Conservation (phyloP, 2,888 invertebrate genomes). For the Hirtodrosophila cameraria region DNA sequence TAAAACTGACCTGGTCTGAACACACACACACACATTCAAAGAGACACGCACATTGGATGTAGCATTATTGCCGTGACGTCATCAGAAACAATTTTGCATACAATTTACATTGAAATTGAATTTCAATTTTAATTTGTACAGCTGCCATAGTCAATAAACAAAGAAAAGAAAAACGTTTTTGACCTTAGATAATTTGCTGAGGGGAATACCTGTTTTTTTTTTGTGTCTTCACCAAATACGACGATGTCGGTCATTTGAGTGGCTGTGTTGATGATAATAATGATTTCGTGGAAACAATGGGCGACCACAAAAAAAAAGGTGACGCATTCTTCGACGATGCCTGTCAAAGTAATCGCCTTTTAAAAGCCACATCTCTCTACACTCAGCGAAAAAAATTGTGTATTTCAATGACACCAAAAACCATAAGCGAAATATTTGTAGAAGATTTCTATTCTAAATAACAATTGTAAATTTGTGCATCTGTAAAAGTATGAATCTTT, state of each 20-base stretch:
- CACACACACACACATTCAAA: slow-evolving; percentile 5
- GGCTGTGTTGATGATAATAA: slow-evolving; percentile 27
- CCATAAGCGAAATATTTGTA: no score
- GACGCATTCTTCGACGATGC: slow-evolving; percentile 35
- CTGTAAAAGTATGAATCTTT: no score
- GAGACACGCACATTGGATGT: background rate
- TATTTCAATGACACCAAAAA: no score
- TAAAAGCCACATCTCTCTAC: slow-evolving; percentile 13
- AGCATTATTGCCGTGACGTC: slow-evolving; percentile 24
- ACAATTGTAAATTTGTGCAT: no score
- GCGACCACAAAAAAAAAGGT: slow-evolving; percentile 17
- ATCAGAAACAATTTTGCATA: slow-evolving; percentile 16
- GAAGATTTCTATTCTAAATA: no score
- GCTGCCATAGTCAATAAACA: background rate
- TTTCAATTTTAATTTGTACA: slow-evolving; percentile 7
- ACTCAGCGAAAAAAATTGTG: slow-evolving; percentile 13
- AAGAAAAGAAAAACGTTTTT: background rate
- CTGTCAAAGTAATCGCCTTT: slow-evolving; percentile 13
- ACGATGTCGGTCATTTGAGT: slow-evolving; percentile 5
- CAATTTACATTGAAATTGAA: slow-evolving; percentile 31
- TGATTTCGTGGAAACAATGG: slow-evolving; percentile 42
- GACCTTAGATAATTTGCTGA: slow-evolving; percentile 19
- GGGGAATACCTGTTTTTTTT: slow-evolving; percentile 5
- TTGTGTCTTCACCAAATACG: background rate
- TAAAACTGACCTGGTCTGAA: slow-evolving; percentile 20